phyloP scores from a whole-genome alignment of 2,888 invertebrate genomes.

The Plebejus melissa region DNA sequence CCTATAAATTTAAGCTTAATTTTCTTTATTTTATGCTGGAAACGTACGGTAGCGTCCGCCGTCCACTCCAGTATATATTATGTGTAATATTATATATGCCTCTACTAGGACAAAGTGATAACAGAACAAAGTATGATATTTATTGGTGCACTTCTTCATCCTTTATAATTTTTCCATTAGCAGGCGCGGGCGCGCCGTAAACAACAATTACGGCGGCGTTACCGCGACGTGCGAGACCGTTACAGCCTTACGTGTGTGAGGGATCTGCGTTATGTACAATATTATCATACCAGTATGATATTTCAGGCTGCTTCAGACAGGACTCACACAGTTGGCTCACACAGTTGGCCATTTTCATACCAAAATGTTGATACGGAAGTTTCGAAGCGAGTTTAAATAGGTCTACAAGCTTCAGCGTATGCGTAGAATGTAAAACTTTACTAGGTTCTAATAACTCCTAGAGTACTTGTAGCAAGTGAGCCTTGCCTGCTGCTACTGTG shows the following conservation, averaged over 20 bases:
- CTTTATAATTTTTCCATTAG: slow-evolving; percentile 9
- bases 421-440: neutral
- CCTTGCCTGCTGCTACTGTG: neutral
- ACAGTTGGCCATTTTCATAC: too few species aligned
- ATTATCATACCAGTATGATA: neutral
- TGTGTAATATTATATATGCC: neutral
- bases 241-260: neutral
- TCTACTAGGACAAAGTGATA: neutral
- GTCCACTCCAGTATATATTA: neutral
- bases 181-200: neutral
- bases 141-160: neutral
- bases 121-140: neutral
- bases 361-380: too few species aligned
- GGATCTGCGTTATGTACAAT: neutral
- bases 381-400: too few species aligned
- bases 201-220: neutral
- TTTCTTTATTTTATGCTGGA: neutral
- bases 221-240: neutral
- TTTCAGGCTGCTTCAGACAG: neutral
- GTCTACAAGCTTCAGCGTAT: too few species aligned
- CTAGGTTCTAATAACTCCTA: neutral
- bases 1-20: neutral
- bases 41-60: neutral
- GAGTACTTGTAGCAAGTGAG: neutral
- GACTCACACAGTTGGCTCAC: neutral